phyloP scores from a whole-genome alignment of 1,140 invertebrate species.

The Temnothorax nylanderi region DNA sequence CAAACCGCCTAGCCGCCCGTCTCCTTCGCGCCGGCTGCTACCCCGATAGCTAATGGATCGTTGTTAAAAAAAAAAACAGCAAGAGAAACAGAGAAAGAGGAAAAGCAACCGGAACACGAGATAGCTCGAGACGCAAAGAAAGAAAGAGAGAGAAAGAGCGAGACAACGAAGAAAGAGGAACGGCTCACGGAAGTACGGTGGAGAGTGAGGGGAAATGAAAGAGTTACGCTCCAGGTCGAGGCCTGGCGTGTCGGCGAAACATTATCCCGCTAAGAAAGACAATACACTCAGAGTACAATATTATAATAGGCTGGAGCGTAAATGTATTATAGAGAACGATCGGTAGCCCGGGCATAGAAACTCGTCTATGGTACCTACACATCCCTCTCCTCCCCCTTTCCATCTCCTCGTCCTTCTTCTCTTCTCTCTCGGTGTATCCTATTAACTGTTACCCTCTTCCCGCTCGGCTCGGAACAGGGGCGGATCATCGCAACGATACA shows the following conservation, averaged over 20 bases:
- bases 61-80: constrained; percentile 56
- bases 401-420: constrained; percentile 21
- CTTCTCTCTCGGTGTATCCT: constrained; percentile 62
- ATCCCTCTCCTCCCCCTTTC: constrained; percentile 10
- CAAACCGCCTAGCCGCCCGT: constrained; percentile 66
- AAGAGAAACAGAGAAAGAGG: background rate
- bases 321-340: constrained; percentile 76
- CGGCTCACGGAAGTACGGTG: constrained; percentile 28
- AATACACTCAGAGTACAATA: constrained; percentile 76
- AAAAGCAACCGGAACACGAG: background rate
- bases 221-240: constrained; percentile 72
- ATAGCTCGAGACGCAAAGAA: constrained; percentile 43
- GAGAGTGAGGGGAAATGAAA: constrained; percentile 71
- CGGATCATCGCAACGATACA: constrained; percentile 50
- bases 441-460: constrained; percentile 67
- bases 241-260: constrained; percentile 76
- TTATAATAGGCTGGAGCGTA: constrained; percentile 78
- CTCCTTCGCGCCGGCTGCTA: constrained; percentile 35
- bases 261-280: constrained; percentile 76
- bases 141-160: background rate
- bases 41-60: constrained; percentile 71
- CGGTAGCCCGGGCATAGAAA: constrained; percentile 73
- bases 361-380: constrained; percentile 66
- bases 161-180: constrained; percentile 31
- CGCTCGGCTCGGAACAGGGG: constrained; percentile 47